Percentiles rank a stretch among this genome's conserved stretches.
Conservation (phyloP, 2,797 vertebrate genomes). For the Champsocephalus esox region DNA sequence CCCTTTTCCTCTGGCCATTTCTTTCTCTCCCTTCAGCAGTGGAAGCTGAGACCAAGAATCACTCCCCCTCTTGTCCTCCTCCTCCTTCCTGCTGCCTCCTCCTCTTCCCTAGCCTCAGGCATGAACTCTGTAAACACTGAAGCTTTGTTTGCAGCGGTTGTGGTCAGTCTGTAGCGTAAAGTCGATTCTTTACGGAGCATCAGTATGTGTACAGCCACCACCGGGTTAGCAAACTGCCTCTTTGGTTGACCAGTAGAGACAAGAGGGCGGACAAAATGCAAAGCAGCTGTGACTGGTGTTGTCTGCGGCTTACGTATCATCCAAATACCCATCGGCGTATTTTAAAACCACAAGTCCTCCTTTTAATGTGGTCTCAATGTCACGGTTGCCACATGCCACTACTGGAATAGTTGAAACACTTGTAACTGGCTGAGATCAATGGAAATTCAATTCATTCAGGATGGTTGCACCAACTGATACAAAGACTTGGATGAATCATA, state of each 20-base stretch:
- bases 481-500: conserved; percentile 7
- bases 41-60: conserved; percentile 52
- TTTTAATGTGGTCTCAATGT: conserved; percentile 47
- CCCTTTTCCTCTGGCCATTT: conserved; percentile 59
- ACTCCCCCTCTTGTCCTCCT: conserved; percentile 23
- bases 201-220: conserved; percentile 20
- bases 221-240: conserved; percentile 32
- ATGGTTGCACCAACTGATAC: not conserved
- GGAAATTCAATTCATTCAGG: not conserved
- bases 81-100: conserved; percentile 56
- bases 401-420: conserved; percentile 12
- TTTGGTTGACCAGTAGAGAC: conserved; percentile 49
- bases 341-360: conserved; percentile 41
- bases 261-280: conserved; percentile 29
- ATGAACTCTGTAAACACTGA: conserved; percentile 60
- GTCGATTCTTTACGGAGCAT: conserved; percentile 32
- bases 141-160: conserved; percentile 72
- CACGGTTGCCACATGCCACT: conserved; percentile 36
- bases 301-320: conserved; percentile 55
- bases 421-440: conserved; percentile 12
- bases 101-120: conserved; percentile 43
- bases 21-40: conserved; percentile 46
- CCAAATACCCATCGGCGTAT: conserved; percentile 37
- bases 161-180: conserved; percentile 48
- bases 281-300: conserved; percentile 41